Evolutionary conservation across 2,888 invertebrate genomes (phyloP), one percentile per base, ranked within the genome.

Genomic region (Nemapogon koenigi): DNA sequence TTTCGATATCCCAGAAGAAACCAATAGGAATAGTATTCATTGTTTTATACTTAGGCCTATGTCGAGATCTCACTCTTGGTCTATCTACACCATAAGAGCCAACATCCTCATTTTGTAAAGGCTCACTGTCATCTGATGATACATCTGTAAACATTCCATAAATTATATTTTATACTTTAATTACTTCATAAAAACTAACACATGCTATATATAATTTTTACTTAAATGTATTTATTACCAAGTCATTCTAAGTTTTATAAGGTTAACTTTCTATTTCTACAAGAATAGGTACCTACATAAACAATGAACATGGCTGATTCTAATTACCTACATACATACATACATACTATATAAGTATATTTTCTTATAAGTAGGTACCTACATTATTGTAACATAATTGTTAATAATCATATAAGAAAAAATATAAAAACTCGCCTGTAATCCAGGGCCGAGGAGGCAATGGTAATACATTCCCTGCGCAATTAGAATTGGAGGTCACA

Each of bases 1-100:
- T 94, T 75, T 94, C 93, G 55, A 94, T 94, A 61, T 94, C 94
- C 94, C 94, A 94, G 68, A 93, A 94, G 47, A 94, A 90, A 35
- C 92, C 93, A 53, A 94, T 86, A 2, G 91, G 90, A 40, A 69
- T 50, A 53, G 48, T 58, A 27, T 39, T 43, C 35, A 49, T 49
- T 16, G 57, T 50, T 42, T 62, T 56, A 41, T 62, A 57, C 49
- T 73, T 75, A 41, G 73, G 66, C 16, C 78, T 59, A 40, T 62
- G 72, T 15, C 78, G 55, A 25, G 76, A 70, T 51, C 73, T 59
- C 22, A 73, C 62, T 42, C 70, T 56, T 17, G 61, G 51, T 41
- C 72, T 51, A 28, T 78, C 78, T 28, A 59, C 45, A 15, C 50
- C 46, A 22, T 60, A 44, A 29, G 57, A 47, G 14, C 62, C 68